phyloP scores from a whole-genome alignment of 1,140 invertebrate species.

The Philopotamus ludificatus region DNA sequence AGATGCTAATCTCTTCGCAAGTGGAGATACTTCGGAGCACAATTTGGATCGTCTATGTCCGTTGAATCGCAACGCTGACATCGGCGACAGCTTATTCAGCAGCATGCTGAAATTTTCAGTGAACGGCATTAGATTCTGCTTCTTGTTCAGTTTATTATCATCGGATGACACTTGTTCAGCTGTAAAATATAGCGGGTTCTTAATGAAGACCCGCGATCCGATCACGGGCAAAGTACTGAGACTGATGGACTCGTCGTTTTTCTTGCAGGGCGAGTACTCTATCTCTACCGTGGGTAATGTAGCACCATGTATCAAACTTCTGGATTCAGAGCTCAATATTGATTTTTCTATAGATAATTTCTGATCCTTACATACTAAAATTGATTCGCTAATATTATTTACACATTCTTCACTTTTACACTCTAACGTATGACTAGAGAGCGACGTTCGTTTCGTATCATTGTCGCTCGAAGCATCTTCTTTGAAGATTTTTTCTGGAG shows the following conservation, averaged over 20 bases:
- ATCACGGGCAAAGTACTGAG: constrained; percentile 39
- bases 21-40: constrained; percentile 38
- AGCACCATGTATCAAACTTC: constrained; percentile 13
- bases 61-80: constrained; percentile 36
- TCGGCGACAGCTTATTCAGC: constrained; percentile 36
- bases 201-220: constrained; percentile 37
- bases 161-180: constrained; percentile 15
- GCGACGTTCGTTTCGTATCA: not conserved
- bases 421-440: constrained; percentile 2
- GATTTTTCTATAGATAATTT: constrained; percentile 34
- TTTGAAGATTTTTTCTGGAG: not conserved
- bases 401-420: not conserved
- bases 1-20: constrained; percentile 35
- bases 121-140: constrained; percentile 32
- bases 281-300: constrained; percentile 39
- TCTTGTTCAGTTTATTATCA: constrained; percentile 17
- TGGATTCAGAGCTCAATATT: constrained; percentile 11
- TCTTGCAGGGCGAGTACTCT: constrained; percentile 37
- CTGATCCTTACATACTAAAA: not conserved
- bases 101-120: constrained; percentile 34
- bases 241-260: constrained; percentile 15
- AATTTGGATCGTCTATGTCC: constrained; percentile 31
- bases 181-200: constrained; percentile 40
- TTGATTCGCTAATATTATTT: not conserved
- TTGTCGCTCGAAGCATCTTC: not conserved